phyloP scores from a whole-genome alignment of 2,888 invertebrate genomes.

The Sinohyriopsis cumingii region DNA sequence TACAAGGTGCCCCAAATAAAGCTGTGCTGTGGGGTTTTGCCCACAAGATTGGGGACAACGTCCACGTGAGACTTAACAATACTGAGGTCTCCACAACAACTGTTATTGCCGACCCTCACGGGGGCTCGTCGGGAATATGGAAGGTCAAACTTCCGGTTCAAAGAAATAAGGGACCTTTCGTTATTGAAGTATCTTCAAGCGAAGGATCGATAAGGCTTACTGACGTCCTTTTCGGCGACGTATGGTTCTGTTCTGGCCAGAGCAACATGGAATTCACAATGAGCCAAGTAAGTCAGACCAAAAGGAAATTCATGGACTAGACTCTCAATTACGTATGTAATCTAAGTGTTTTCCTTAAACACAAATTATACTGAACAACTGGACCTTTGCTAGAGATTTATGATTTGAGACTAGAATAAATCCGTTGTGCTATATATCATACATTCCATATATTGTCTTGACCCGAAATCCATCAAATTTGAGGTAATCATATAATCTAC shows the following conservation, averaged over 20 bases:
- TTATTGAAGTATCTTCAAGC: conserved; percentile 32
- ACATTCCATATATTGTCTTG: too few species aligned
- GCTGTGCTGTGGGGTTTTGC: conserved; percentile 32
- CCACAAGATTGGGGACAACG: conserved; percentile 10
- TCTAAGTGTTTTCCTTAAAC: too few species aligned
- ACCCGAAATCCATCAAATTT: too few species aligned
- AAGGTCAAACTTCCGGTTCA: conserved; percentile 41
- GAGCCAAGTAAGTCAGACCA: not conserved
- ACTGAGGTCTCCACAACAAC: conserved; percentile 1
- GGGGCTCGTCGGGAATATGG: conserved; percentile 29
- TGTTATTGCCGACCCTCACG: not conserved
- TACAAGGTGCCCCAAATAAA: conserved; percentile 18
- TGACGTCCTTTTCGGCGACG: conserved; percentile 68
- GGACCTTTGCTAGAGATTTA: too few species aligned
- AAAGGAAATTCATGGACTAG: too few species aligned
- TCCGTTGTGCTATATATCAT: too few species aligned
- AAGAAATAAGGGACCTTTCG: conserved; percentile 37
- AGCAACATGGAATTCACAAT: conserved; percentile 67
- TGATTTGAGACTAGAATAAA: too few species aligned
- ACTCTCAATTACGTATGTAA: too few species aligned
- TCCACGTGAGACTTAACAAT: conserved; percentile 11
- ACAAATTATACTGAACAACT: too few species aligned
- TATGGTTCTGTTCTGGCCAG: conserved; percentile 70
- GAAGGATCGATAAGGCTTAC: conserved; percentile 27
- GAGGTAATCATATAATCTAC: too few species aligned